These are phyloP conservation scores for Oikopleura dioica DNA, from an alignment of 23 tunicate genomes.

Conservation along the genomic window DNA sequence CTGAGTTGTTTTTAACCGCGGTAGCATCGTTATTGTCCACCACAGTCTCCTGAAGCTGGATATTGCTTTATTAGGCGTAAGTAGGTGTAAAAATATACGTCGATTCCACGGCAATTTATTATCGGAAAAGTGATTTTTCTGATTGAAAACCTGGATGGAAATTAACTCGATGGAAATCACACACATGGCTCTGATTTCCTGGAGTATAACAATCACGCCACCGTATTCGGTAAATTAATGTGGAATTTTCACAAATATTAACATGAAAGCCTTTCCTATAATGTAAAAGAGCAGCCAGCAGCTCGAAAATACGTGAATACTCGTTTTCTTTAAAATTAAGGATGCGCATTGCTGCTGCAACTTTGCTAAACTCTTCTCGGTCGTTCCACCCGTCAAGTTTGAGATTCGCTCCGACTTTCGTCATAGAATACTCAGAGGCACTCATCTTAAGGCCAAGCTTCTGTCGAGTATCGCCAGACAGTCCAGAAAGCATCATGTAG, in stretches of 20 bases:
- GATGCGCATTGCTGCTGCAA: background rate
- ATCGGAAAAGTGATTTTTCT: no score
- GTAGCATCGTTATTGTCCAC: background rate
- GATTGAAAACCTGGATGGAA: no score
- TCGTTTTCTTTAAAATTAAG: background rate
- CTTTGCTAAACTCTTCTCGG: background rate
- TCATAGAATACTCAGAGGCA: background rate
- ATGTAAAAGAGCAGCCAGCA: background rate
- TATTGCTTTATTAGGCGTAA: no score
- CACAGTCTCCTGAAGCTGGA: background rate
- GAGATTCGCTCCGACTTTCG: background rate
- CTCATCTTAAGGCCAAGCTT: background rate
- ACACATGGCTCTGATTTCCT: no score
- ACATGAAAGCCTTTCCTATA: no score
- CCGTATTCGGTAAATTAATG: no score
- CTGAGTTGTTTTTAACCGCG: background rate
- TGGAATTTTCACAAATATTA: no score
- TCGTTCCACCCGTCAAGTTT: background rate
- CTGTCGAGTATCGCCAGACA: constrained; percentile 29
- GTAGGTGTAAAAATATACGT: no score
- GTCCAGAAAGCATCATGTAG: constrained; percentile 50
- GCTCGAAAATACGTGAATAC: background rate
- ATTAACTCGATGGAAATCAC: no score
- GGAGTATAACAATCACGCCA: no score
- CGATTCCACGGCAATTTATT: no score